phyloP scores from a whole-genome alignment of 2,888 invertebrate species.

The Leucozona laternaria region DNA sequence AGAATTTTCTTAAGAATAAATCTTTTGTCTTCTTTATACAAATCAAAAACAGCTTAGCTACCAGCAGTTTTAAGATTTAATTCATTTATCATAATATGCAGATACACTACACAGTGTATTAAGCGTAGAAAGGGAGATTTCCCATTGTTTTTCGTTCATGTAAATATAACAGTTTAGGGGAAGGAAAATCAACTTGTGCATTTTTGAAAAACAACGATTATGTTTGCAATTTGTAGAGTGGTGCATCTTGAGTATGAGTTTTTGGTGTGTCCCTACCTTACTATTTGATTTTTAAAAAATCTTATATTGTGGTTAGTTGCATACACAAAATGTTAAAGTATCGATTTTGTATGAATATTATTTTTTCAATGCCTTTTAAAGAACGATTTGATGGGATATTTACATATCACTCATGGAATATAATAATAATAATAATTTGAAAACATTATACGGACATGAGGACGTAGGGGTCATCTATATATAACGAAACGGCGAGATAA shows the following conservation, averaged over 20 bases:
- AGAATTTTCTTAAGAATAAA: conserved; percentile 52
- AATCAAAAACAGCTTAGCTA: conserved; percentile 70
- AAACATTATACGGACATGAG: no score
- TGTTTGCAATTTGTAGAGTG: not conserved
- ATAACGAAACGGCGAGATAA: no score
- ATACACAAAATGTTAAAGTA: not conserved
- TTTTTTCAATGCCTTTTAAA: no score
- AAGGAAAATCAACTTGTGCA: not conserved
- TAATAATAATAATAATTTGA: no score
- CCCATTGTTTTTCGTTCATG: not conserved
- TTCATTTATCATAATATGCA: conserved; percentile 9
- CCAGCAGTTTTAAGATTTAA: conserved; percentile 19
- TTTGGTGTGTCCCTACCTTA: not conserved
- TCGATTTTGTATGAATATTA: no score
- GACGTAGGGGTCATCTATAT: no score
- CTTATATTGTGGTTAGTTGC: no score
- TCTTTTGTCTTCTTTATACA: conserved; percentile 61
- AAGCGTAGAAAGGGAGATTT: not conserved
- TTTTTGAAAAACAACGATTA: not conserved
- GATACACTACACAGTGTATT: not conserved
- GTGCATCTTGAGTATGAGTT: not conserved
- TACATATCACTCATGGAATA: no score
- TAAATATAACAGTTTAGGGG: not conserved
- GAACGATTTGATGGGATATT: no score
- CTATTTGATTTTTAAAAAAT: no score